phyloP scores from a whole-genome alignment of 2,113 vertebrate genomes.

The Bubalus kerabau region DNA sequence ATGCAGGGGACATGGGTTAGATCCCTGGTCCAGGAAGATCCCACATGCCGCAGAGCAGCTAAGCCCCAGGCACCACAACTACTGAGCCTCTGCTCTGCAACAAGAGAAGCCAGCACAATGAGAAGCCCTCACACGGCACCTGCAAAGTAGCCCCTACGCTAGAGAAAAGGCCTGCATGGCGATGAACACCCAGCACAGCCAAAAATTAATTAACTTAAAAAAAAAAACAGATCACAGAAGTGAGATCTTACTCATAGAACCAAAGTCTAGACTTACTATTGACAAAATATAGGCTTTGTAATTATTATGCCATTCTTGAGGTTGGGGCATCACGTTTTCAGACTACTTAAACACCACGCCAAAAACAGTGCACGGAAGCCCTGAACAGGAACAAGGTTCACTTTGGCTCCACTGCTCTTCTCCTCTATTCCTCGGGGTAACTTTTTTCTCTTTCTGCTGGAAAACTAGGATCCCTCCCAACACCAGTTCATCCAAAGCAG shows the following conservation, averaged over 20 bases:
- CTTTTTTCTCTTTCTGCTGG: neutral
- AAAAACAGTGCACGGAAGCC: neutral
- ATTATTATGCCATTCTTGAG: neutral
- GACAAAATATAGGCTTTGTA: conserved; percentile 20
- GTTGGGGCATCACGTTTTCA: neutral
- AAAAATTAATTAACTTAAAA: neutral
- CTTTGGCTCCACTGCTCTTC: neutral
- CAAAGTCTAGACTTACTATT: neutral
- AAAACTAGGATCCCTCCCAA: neutral
- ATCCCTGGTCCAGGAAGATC: neutral
- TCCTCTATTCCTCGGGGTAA: neutral
- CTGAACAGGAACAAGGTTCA: neutral
- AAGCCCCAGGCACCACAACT: neutral
- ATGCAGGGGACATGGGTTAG: neutral
- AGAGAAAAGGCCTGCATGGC: neutral
- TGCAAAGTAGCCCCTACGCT: neutral
- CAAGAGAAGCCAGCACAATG: neutral
- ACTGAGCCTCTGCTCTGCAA: neutral
- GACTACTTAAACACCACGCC: neutral
- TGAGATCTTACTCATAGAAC: neutral
- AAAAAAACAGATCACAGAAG: neutral
- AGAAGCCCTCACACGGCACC: neutral
- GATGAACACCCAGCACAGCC: neutral
- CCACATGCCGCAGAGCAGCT: neutral
- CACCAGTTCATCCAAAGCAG: neutral